Evolutionary conservation across 2,888 invertebrate species (phyloP).

Genomic region (Xiphydria camelus): DNA sequence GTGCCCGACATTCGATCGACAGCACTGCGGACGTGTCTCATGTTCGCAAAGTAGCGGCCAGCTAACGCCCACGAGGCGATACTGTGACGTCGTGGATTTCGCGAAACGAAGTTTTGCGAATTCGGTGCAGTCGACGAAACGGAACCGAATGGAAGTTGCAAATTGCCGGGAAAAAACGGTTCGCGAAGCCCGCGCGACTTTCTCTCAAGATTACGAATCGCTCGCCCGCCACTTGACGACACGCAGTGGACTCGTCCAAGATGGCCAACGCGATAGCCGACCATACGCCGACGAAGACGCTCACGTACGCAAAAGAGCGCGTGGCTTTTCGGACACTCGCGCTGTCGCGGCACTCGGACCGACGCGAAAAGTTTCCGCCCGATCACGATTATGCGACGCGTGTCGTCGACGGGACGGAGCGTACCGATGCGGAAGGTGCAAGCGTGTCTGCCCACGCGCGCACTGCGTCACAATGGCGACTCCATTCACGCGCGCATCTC

Average conservation of each 20-base stretch:
- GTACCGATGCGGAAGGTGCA: background rate
- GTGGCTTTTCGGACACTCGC: background rate
- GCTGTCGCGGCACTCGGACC: no score
- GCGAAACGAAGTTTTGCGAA: background rate
- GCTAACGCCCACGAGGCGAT: conserved; percentile 27
- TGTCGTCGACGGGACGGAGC: background rate
- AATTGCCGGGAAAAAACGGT: background rate
- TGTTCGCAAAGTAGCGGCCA: no score
- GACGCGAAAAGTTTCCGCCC: background rate
- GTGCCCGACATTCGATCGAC: no score
- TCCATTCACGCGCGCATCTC: conserved; percentile 28
- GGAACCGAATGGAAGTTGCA: background rate
- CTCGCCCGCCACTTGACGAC: conserved; percentile 28
- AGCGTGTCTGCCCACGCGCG: conserved; percentile 29
- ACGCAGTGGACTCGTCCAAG: conserved; percentile 56
- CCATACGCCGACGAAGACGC: background rate
- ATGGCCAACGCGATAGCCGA: conserved; percentile 35
- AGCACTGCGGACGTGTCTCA: no score
- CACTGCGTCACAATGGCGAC: conserved; percentile 42
- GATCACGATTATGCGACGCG: background rate
- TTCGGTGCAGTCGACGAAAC: background rate
- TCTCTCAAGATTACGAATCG: background rate
- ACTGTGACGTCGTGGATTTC: background rate
- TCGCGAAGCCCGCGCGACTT: background rate
- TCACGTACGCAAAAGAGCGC: background rate